Conservation (phyloP, 2,113 vertebrate species). For the Melanerpes aurifrons region DNA sequence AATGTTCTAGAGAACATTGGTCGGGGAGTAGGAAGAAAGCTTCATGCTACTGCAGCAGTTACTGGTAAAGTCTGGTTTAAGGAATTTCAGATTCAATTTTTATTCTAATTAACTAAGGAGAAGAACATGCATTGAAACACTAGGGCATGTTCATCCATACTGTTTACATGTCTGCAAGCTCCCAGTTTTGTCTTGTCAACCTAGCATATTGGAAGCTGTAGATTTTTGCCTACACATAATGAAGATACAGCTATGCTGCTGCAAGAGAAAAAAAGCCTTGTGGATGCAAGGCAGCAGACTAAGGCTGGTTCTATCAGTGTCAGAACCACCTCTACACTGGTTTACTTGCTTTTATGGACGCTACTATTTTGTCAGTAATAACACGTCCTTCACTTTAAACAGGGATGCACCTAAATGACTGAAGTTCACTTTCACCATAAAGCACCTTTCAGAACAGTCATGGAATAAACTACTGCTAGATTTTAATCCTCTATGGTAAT, state of each 20-base stretch:
- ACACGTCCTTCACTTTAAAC: background rate
- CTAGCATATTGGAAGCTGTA: background rate
- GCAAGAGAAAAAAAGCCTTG: background rate
- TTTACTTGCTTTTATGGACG: background rate
- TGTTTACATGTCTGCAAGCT: background rate
- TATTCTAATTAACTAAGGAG: background rate
- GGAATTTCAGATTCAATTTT: background rate
- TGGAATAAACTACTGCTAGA: background rate
- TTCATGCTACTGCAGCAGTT: background rate
- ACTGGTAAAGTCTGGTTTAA: background rate
- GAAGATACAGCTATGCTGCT: background rate
- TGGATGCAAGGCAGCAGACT: background rate
- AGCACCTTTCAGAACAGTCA: background rate
- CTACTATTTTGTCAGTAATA: background rate
- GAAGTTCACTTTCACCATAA: background rate
- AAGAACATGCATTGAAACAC: background rate
- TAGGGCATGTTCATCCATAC: background rate
- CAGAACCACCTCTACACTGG: background rate
- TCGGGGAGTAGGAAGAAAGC: background rate
- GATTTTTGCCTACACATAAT: background rate
- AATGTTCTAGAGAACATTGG: background rate
- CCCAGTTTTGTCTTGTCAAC: background rate
- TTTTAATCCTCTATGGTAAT: background rate
- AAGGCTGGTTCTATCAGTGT: background rate
- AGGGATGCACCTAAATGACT: background rate